These are phyloP conservation scores for Ophion ventricosus DNA, from an alignment of 2,888 invertebrate species.

Conservation along the genomic window DNA sequence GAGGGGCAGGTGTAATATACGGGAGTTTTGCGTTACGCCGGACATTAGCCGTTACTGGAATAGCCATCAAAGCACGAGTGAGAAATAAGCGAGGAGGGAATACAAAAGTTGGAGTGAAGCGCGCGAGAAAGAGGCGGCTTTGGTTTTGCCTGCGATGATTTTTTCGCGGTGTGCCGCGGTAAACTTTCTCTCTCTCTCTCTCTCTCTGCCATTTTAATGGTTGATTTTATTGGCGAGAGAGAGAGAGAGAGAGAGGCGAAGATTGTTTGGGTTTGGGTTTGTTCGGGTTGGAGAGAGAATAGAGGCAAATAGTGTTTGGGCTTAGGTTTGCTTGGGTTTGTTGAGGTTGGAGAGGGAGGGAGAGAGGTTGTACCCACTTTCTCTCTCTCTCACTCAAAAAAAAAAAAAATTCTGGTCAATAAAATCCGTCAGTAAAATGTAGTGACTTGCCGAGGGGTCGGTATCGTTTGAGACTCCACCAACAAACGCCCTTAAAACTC, in stretches of 20 bases:
- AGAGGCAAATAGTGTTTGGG: too few relatives aligned
- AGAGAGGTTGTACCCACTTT: too few relatives aligned
- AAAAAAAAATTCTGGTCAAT: slow-evolving; percentile 75
- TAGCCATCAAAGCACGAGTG: slow-evolving; percentile 73
- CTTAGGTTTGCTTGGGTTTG: too few relatives aligned
- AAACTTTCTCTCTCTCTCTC: slow-evolving; percentile 45
- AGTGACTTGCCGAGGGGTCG: slow-evolving; percentile 78
- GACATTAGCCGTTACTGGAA: slow-evolving; percentile 79
- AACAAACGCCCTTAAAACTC: slow-evolving; percentile 50
- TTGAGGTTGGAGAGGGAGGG: too few relatives aligned
- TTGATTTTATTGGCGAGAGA: too few relatives aligned
- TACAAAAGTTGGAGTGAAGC: slow-evolving; percentile 46
- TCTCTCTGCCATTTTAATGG: too few relatives aligned
- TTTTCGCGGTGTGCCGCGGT: slow-evolving; percentile 46
- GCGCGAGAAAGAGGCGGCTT: slow-evolving; percentile 52
- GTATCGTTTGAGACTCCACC: slow-evolving; percentile 75
- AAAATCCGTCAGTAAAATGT: slow-evolving; percentile 79
- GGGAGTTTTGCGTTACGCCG: slow-evolving; percentile 72
- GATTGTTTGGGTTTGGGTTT: too few relatives aligned
- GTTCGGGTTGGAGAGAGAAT: too few relatives aligned
- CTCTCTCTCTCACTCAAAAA: too few relatives aligned
- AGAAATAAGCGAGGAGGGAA: slow-evolving; percentile 59
- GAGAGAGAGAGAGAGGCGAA: too few relatives aligned
- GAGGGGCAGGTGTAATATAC: slow-evolving; percentile 63
- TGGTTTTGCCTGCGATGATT: slow-evolving; percentile 67